Conservation (phyloP, 1,140 invertebrate species). For the Anastrepha ludens region DNA sequence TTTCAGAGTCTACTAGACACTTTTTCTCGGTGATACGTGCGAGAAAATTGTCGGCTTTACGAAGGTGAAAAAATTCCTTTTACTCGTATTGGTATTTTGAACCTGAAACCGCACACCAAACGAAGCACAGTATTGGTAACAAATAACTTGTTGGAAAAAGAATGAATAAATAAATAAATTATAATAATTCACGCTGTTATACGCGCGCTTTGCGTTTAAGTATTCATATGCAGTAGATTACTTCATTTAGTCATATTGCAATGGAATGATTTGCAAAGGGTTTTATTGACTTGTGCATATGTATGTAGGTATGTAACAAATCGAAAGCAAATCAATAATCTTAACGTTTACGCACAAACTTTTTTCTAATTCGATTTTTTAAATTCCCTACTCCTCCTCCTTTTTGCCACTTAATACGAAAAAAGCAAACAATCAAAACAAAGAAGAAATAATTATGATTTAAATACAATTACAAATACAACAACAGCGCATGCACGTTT, state of each 20-base stretch:
- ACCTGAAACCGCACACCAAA: too few relatives aligned
- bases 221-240: neutral
- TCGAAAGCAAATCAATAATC: neutral
- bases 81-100: too few relatives aligned
- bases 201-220: neutral
- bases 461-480: neutral
- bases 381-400: neutral
- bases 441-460: neutral
- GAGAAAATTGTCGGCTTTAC: too few relatives aligned
- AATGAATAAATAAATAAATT: too few relatives aligned
- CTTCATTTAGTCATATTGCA: neutral
- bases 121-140: too few relatives aligned
- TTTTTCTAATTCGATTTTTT: neutral
- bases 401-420: neutral
- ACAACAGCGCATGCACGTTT: neutral
- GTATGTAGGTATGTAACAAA: neutral
- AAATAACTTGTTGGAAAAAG: too few relatives aligned
- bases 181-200: too few relatives aligned
- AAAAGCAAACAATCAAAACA: neutral
- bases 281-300: neutral
- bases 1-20: too few relatives aligned
- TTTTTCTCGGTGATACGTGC: too few relatives aligned
- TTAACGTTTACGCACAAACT: too few relatives aligned
- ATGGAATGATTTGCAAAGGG: slow-evolving; percentile 37
- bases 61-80: too few relatives aligned